Percentiles rank a stretch among this genome's conserved stretches.
Conservation (phyloP, 2,888 invertebrate genomes). For the Homarus gammarus region DNA sequence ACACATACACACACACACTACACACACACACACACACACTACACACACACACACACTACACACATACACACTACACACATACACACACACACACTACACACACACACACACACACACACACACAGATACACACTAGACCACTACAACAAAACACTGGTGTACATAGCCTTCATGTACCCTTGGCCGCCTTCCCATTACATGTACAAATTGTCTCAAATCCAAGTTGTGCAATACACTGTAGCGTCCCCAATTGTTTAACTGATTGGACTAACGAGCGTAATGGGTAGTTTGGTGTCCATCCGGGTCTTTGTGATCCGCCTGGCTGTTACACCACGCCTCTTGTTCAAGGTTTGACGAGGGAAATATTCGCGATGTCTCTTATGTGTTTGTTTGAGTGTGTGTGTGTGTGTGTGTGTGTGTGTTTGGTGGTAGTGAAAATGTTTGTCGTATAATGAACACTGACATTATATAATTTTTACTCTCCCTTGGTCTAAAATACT, state of each 20-base stretch:
- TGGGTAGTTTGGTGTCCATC: not conserved
- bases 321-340: no score
- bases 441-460: no score
- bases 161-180: not conserved
- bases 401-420: not conserved
- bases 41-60: not conserved
- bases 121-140: not conserved
- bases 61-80: not conserved
- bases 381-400: not conserved
- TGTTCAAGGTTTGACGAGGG: no score
- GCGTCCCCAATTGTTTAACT: not conserved
- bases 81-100: no score
- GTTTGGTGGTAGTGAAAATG: not conserved
- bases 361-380: no score
- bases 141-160: no score
- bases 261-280: not conserved
- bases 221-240: not conserved
- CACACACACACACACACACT: constrained; percentile 1
- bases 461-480: no score
- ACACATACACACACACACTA: constrained; percentile 7
- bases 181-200: not conserved
- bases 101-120: not conserved
- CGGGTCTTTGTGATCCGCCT: not conserved
- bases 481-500: no score
- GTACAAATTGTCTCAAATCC: not conserved